Conservation (phyloP, 2,888 invertebrate species). For the Eupithecia subfuscata region DNA sequence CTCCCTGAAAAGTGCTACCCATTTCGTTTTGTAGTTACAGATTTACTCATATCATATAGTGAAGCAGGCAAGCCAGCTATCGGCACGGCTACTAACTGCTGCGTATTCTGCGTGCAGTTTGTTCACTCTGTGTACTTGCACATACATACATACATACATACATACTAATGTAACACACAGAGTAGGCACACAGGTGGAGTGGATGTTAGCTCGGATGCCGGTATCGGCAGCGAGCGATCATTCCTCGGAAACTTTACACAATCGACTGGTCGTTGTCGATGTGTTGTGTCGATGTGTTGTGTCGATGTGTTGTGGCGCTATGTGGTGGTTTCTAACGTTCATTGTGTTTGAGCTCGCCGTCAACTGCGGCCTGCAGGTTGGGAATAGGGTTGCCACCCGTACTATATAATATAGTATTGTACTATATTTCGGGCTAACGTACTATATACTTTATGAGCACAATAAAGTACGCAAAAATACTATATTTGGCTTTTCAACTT, state of each 20-base stretch:
- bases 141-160: neutral
- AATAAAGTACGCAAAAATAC: no score
- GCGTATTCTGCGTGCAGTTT: neutral
- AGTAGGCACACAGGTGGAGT: neutral
- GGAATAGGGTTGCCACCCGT: no score
- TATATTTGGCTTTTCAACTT: no score
- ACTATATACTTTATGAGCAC: no score
- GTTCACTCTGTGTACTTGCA: neutral
- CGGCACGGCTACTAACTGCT: neutral
- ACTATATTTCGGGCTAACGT: no score
- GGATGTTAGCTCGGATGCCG: conserved; percentile 10
- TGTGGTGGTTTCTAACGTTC: neutral
- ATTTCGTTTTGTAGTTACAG: no score
- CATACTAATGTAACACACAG: neutral
- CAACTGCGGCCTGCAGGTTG: no score
- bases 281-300: neutral
- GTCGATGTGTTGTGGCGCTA: no score
- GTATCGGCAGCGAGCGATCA: neutral
- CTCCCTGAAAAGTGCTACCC: no score
- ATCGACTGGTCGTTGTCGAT: neutral
- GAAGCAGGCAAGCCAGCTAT: neutral
- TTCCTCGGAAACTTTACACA: neutral
- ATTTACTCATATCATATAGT: no score
- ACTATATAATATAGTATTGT: no score
- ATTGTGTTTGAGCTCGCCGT: no score